Evolutionary conservation across 1,140 invertebrate species (phyloP), one percentile per base, ranked within the genome.

Genomic region (Sycophila sp.): DNA sequence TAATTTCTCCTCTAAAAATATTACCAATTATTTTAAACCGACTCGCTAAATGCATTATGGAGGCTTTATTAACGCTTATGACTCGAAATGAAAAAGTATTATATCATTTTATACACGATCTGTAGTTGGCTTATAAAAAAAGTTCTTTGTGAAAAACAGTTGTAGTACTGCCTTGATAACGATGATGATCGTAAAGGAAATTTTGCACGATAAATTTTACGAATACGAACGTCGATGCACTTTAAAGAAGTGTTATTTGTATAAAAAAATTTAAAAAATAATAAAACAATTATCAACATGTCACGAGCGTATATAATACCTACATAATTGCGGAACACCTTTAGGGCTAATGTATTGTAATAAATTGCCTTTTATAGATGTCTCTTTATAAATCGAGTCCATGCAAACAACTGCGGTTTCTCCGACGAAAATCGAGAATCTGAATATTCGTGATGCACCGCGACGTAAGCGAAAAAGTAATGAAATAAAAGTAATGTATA

Each of bases 1-100:
- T 55, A 34, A 64, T 34, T 70, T 59, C 47, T 62, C 19, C 11
- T 40, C 47, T 5, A 30, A 28, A 63, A 63, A 53, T n/a, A n/a
- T n/a, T n/a, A n/a, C n/a, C n/a, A n/a, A n/a, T n/a, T n/a, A n/a
- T n/a, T 63, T 32, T 55, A 17, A 40, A 36, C 38, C 40, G 13
- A 64, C 32, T 45, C 53, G 19, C 59, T 60, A 32, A 42, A 47
- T 36, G 17, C 62, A 66, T 71, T 65, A 71, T 65, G 68, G 19
- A 70, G 68, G 69, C 62, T 71, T 71, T 71, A 65, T 71, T 51
- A 66, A 65, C 69, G 69, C 69, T 71, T 71, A 59, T 66, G 69
- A 66, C 69, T 70, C 4, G 60, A 59, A n/a, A n/a, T n/a, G n/a
- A 28, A 58, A 45, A 56, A 51, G 19, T 63, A 17, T 60, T 40